Evolutionary conservation across 2,888 invertebrate genomes (phyloP), one percentile per base, ranked within the genome.

Genomic region (Acleris emargana): DNA sequence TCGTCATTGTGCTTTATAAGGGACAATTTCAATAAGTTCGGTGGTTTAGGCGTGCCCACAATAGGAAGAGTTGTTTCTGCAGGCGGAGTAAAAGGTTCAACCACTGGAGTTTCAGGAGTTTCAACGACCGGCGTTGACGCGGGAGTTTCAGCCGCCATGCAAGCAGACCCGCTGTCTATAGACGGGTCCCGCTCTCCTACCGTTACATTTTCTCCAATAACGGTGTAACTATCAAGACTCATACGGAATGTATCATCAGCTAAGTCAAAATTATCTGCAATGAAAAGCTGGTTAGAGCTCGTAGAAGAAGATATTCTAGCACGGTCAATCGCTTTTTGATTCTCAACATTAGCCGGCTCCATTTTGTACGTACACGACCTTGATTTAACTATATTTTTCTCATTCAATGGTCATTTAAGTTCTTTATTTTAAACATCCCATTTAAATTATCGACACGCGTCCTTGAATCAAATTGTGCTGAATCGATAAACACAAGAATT

Each of bases 401-500:
- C 45, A 32, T n/a, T 55, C 6, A 60, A 32, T 18, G 11, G n/a
- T 16, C 16, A 50, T 47, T 45, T 42, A 42, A 11, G 38, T n/a
- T 22, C 38, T 52, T 61, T 51, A 50, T 42, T 16, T 45, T 45
- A 18, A 58, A 32, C 54, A 55, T 51, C 43, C 43, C 50, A 38
- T n/a, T 32, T 17, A 45, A 68, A 67, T 73, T 76, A 76, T 77
- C 70, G 69, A 75, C 70, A 64, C 69, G 68, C 78, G 89, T 73
- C 90, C 89, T 91, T 90, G 90, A 88, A 88, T 81, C 88, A 83
- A 76, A 66, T 60, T 54, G 55, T 51, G 47, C 43, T 79, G 83
- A 89, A 90, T 91, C 91, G 91, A 91, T 91, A 91, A 89, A 83
- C 82, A 76, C 78, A 88, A 84, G 84, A 87, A 89, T 79, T 88